phyloP scores from a whole-genome alignment of 1,140 invertebrate species.

The Drosophila tani region DNA sequence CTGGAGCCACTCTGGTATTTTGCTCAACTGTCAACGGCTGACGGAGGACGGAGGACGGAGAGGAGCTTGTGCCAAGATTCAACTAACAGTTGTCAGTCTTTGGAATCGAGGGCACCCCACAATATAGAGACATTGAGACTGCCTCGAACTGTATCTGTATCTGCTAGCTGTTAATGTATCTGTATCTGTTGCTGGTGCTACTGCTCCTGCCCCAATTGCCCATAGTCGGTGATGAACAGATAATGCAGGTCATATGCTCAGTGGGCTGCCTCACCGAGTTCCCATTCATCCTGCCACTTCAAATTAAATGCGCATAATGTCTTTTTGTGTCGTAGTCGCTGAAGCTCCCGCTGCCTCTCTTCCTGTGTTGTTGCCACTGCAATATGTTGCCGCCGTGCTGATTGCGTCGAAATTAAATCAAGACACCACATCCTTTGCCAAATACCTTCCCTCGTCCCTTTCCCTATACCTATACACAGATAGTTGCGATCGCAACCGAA shows the following conservation, averaged over 20 bases:
- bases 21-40: conserved; percentile 8
- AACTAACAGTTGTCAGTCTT: conserved; percentile 2
- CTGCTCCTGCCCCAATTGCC: conserved; percentile 4
- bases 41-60: background rate
- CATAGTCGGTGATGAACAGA: conserved; percentile 12
- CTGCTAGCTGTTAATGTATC: background rate
- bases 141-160: background rate
- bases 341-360: conserved; percentile 6
- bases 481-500: conserved; percentile 69
- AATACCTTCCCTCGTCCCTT: background rate
- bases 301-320: conserved; percentile 54
- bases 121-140: conserved; percentile 9
- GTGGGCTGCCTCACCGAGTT: conserved; percentile 24
- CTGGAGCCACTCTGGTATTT: background rate
- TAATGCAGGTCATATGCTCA: conserved; percentile 62
- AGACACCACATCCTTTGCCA: conserved; percentile 30
- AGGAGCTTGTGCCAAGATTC: conserved; percentile 4
- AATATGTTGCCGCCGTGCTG: conserved; percentile 30
- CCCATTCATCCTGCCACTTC: conserved; percentile 27
- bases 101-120: conserved; percentile 6
- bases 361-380: conserved; percentile 9
- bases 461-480: background rate
- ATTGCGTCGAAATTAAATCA: conserved; percentile 69
- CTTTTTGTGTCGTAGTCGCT: conserved; percentile 29
- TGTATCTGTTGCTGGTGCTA: background rate